phyloP scores from a whole-genome alignment of 2,113 vertebrate genomes.

The Takifugu flavidus region DNA sequence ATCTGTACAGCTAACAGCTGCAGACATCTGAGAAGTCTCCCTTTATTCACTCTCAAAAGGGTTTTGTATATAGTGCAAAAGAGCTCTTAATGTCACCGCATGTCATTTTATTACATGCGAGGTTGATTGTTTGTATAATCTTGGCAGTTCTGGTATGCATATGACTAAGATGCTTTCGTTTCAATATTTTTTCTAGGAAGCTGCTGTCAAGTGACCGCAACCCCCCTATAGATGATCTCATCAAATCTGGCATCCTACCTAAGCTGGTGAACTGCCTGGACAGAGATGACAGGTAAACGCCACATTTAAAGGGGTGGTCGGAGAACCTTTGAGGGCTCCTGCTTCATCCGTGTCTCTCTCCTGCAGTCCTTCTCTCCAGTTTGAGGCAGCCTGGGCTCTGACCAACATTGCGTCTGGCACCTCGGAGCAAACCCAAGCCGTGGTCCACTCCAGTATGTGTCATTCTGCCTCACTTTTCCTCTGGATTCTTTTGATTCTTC shows the following conservation, averaged over 20 bases:
- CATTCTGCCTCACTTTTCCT: background rate
- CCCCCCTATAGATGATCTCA: slow-evolving; percentile 97
- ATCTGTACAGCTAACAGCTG: no score
- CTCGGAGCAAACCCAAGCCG: slow-evolving; percentile 97
- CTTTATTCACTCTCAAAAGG: no score
- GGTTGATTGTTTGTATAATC: no score
- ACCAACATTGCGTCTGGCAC: slow-evolving; percentile 99
- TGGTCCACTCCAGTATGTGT: slow-evolving; percentile 96
- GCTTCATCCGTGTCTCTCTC: background rate
- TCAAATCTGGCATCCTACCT: slow-evolving; percentile 98
- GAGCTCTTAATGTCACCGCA: no score
- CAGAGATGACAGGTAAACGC: slow-evolving; percentile 98
- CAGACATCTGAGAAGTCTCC: no score
- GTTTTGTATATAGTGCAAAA: no score
- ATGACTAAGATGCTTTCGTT: no score
- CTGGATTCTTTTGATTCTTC: background rate
- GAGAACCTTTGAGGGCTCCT: no score
- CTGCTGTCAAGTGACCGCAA: slow-evolving; percentile 98
- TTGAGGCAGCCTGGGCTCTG: slow-evolving; percentile 98
- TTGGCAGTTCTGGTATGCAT: no score
- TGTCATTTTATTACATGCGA: no score
- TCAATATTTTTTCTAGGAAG: slow-evolving; percentile 75
- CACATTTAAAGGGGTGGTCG: background rate
- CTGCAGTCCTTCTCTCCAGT: slow-evolving; percentile 94
- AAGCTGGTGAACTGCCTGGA: slow-evolving; percentile 99